Conservation (phyloP, 2,113 vertebrate genomes). For the Perccottus glenii region DNA sequence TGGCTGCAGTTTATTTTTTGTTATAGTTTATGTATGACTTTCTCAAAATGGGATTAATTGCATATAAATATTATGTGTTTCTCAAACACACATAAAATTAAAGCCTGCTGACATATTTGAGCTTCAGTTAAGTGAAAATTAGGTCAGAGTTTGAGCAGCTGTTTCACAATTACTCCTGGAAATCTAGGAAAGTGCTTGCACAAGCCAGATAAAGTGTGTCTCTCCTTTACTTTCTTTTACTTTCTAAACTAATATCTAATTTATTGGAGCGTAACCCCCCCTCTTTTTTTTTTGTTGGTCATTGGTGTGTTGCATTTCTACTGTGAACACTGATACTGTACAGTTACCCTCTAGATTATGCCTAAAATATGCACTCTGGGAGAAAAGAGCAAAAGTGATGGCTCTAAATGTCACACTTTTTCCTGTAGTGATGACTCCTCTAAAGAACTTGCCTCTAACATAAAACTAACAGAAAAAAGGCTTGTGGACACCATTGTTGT, state of each 20-base stretch:
- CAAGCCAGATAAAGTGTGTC: background rate
- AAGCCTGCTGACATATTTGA: background rate
- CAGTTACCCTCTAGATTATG: too few species aligned
- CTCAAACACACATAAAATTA: background rate
- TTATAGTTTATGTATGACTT: background rate
- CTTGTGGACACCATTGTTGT: background rate
- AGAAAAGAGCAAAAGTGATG: background rate
- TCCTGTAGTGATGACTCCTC: conserved; percentile 15
- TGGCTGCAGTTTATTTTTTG: background rate
- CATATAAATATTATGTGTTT: background rate
- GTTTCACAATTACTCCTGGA: conserved; percentile 8
- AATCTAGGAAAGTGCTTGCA: conserved; percentile 15
- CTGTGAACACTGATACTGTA: too few species aligned
- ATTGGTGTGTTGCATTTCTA: too few species aligned
- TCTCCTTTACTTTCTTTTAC: background rate
- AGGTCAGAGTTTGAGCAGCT: conserved; percentile 8
- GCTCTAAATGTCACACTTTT: conserved; percentile 30
- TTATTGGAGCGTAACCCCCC: too few species aligned
- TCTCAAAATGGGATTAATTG: background rate
- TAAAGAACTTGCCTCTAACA: conserved; percentile 15
- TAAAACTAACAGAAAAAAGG: conserved; percentile 14
- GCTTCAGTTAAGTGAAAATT: background rate
- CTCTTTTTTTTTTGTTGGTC: too few species aligned
- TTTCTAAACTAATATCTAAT: background rate
- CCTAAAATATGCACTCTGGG: background rate